These are phyloP conservation scores for Cephus nigrinus DNA, from an alignment of 2,888 invertebrate genomes.

Conservation along the genomic window DNA sequence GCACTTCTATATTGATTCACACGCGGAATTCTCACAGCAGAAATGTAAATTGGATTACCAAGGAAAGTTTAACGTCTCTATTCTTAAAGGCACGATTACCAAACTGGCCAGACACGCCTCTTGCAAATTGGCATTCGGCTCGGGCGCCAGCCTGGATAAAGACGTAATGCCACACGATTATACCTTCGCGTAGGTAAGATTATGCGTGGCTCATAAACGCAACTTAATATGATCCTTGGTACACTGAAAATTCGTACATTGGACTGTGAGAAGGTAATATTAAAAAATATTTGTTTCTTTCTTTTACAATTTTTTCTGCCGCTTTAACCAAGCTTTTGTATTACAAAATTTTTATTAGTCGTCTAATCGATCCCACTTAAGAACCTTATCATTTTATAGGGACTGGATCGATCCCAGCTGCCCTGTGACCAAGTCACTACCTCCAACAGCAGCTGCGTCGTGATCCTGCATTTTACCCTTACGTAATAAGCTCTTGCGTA, in stretches of 20 bases:
- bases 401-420: neutral
- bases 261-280: no score
- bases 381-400: no score
- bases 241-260: no score
- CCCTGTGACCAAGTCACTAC: constrained; percentile 30
- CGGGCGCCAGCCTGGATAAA: constrained; percentile 22
- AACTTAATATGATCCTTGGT: constrained; percentile 26
- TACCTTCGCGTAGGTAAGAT: constrained; percentile 41
- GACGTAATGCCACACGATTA: constrained; percentile 36
- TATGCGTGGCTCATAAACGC: constrained; percentile 24
- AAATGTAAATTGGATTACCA: constrained; percentile 26
- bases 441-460: constrained; percentile 30
- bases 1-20: no score
- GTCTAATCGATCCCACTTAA: no score
- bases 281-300: no score
- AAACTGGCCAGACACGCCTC: constrained; percentile 32
- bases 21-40: neutral
- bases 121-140: constrained; percentile 27
- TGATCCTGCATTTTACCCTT: constrained; percentile 27
- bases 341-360: no score
- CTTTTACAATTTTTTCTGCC: no score
- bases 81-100: constrained; percentile 28
- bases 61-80: constrained; percentile 30
- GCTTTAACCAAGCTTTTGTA: no score
- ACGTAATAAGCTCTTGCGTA: constrained; percentile 35